These are phyloP conservation scores for Drosophila quadrilineata DNA, from an alignment of 1,140 invertebrate genomes.

Conservation along the genomic window DNA sequence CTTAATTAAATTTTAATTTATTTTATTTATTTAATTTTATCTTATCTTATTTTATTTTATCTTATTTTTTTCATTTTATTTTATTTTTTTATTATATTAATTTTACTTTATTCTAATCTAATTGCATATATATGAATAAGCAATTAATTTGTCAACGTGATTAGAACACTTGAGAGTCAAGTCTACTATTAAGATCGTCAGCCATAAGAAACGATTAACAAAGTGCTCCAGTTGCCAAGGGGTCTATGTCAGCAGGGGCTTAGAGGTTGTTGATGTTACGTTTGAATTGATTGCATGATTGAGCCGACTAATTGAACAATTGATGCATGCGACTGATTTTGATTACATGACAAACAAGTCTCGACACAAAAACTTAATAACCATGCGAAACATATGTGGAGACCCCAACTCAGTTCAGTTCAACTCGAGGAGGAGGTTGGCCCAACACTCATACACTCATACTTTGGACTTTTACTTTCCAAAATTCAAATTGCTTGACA, in stretches of 20 bases:
- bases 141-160: conserved; percentile 8
- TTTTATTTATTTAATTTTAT: too few species aligned
- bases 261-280: conserved; percentile 2
- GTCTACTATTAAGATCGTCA: conserved; percentile 13
- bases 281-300: conserved; percentile 65
- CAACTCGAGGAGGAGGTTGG: conserved; percentile 36
- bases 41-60: too few species aligned
- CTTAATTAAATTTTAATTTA: too few species aligned
- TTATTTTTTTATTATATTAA: too few species aligned
- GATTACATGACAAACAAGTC: conserved; percentile 65
- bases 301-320: conserved; percentile 67
- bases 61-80: too few species aligned
- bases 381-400: conserved; percentile 35
- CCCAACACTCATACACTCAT: conserved; percentile 28
- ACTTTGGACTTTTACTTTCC: conserved; percentile 67
- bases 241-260: neutral
- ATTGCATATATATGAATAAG: neutral
- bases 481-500: conserved; percentile 54
- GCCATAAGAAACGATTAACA: conserved; percentile 8
- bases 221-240: conserved; percentile 10
- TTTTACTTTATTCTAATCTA: neutral
- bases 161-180: neutral
- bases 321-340: conserved; percentile 67
- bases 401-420: too few species aligned
- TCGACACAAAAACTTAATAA: conserved; percentile 52